Percentiles rank a stretch among this genome's conserved stretches.
Conservation (phyloP, 2,888 invertebrate species). For the Girardia tigrina region DNA sequence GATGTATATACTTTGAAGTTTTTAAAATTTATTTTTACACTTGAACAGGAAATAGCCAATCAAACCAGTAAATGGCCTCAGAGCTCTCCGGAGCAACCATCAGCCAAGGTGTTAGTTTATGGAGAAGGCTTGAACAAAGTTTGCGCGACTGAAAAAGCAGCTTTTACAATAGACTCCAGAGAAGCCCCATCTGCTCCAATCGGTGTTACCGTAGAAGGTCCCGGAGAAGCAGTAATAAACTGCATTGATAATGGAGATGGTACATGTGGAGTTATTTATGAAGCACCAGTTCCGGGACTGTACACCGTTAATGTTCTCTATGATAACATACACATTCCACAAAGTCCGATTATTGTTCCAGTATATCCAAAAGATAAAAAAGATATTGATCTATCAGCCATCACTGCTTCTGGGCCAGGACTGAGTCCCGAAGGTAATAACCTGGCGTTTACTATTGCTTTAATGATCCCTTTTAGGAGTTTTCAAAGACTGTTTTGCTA, state of each 20-base stretch:
- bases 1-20: no score
- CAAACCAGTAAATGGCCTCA: slow-evolving; percentile 24
- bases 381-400: background rate
- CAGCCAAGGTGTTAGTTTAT: slow-evolving; percentile 42
- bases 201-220: slow-evolving; percentile 48
- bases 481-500: slow-evolving; percentile 64
- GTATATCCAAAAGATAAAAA: slow-evolving; percentile 18
- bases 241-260: slow-evolving; percentile 48
- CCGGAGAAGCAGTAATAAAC: slow-evolving; percentile 48
- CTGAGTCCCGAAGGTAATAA: slow-evolving; percentile 46
- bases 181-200: slow-evolving; percentile 58
- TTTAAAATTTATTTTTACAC: no score
- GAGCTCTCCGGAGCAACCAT: background rate
- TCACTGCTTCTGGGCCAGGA: slow-evolving; percentile 47
- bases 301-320: slow-evolving; percentile 49
- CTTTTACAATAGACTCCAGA: slow-evolving; percentile 68
- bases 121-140: slow-evolving; percentile 62
- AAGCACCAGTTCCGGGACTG: slow-evolving; percentile 46
- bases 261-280: slow-evolving; percentile 48
- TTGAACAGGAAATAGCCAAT: background rate
- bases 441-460: background rate
- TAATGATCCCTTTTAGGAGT: slow-evolving; percentile 54
- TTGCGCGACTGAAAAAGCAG: slow-evolving; percentile 61
- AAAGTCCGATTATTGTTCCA: slow-evolving; percentile 39
- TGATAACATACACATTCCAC: slow-evolving; percentile 45